Evolutionary conservation across 2,113 vertebrate genomes (phyloP), one percentile per base, ranked within the genome.

Genomic region (Trogon surrucura): DNA sequence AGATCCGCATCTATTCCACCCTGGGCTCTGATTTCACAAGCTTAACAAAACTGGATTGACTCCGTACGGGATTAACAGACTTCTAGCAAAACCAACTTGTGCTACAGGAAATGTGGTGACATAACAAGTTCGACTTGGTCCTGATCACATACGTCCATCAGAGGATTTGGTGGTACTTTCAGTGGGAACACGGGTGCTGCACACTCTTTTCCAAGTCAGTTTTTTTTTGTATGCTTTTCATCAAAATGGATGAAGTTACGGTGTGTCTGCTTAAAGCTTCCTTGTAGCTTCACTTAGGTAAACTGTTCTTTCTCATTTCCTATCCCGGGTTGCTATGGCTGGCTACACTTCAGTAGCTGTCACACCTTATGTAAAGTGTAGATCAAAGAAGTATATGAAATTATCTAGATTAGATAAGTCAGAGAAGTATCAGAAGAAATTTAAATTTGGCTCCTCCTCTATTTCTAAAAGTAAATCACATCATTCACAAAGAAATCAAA

Each of bases 1-100:
- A 13, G 73, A 89, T 85, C 86, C 82, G 83, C 80, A 95, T 88
- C 85, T 90, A 20, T 74, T 90, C 81, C 41, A 89, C 89, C 91
- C 50, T n/a, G 0, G 91, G 95, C 86, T 87, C 80, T 89, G 85
- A 92, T 93, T 95, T 95, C 88, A 65, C 90, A 94, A 97, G 27
- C 47, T 78, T 6, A 67, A 70, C 66, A 85, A 18, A 92, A 21
- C 86, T 88, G 86, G 83, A 79, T 66, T 66, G 71, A 29, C 69
- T 92, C 91, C 92, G 62, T 47, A 6, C 47, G 18, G 71, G 71
- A 71, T 80, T 66, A 75, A 75, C 50, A 95, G 96, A 95, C 65
- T 90, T 84, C 66, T 56, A 93, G 91, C 82, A 88, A 94, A 91
- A 94, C 13, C 71, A n/a, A 5, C 71, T 58, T 41, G 70, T 56